Base-by-base conservation (phyloP, 1,140 invertebrate species). In the Pygmarrhopalites habei region DNA sequence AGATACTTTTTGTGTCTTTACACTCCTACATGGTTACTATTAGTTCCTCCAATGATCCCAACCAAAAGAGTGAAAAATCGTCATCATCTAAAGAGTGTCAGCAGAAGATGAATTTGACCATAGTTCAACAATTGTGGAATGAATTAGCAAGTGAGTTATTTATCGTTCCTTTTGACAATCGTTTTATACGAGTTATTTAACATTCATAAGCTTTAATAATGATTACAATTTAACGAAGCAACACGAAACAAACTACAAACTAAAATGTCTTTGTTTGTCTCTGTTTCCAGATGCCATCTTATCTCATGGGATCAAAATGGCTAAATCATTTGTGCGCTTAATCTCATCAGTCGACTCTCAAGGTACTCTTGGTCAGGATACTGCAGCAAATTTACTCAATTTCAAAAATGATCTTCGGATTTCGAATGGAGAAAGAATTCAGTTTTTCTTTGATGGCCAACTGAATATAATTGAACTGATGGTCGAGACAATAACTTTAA, bases 61-160 rank as follows among this genome's bases (percentile, higher is more conserved):
- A 46, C 5, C 29, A 55, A 35, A 47, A 7, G 29, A 55, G 51
- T 23, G 12, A 17, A 28, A 55, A 32, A 32, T 28, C 51, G 17
- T 5, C 7, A 12, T 35, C 12, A 43, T 62, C 49, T 23, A 66
- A 30, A n/a, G 25, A 43, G 23, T 26, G 58, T 21, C 17, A 29
- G 32, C 19, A 19, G 14, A 64, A 55, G 28, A 35, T 70, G 2
- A 67, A 58, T 46, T 23, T 67, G 7, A 30, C 58, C 14, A 29
- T 60, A n/a, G 65, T 68, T 2, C 69, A 70, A 43, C 56, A 58
- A 35, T 19, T 43, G 3, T 70, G 69, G 69, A 70, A 70, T 59
- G 69, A 70, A 62, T 32, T 67, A 46, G 44, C 67, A 0, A 60
- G 39, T n/a, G n/a, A n/a, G n/a, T n/a, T n/a, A n/a, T n/a, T n/a